Base-by-base conservation (phyloP, 2,888 invertebrate genomes). In the Steromphala cineraria region DNA sequence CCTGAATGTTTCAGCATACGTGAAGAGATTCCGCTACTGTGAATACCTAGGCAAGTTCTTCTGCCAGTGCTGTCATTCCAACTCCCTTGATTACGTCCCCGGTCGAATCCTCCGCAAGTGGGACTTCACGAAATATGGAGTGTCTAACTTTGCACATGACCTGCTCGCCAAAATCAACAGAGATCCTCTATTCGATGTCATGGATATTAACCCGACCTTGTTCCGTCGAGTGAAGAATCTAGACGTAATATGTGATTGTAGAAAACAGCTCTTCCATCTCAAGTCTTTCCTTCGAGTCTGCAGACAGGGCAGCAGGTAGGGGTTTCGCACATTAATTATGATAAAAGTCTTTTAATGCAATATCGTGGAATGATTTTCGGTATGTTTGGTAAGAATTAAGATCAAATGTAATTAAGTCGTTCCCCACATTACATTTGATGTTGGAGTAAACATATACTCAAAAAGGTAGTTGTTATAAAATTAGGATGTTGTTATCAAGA, bases 41-140 rank as follows among this genome's bases (percentile, higher is more conserved):
- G 96, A 96, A 89, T 97, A 97, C 93, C 94, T 97, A 83, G 97
- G 97, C 13, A 95, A 96, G 90, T 97, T 96, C 93, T 97, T 97
- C 93, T 97, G 97, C 91, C 96, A 97, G 15, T 96, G 96, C 71
- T 97, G 97, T 92, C 97, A 97, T 93, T 95, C 95, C 31, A 96
- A 96, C 93, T 95, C 96, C 91, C 94, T 96, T 81, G 95, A 96
- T 4, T 94, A 96, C 84, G 96, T 97, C 89, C 95, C 95, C 17
- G 94, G 94, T 2, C 90, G 93, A 31, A 93, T 95, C 74, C 89
- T 95, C 24, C 91, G 92, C 82, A 92, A 93, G 78, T 94, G 95
- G 94, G 94, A 94, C 87, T 95, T 93, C 92, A 95, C 92, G 81
- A 96, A 96, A 90, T 96, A 96, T 94, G 95, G 95, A n/a, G 97